A percentile compares a stretch with the other conserved stretches of the same genome.
Evolutionary conservation across 1,140 invertebrate genomes (phyloP).

Genomic region (Drosophila simulans): DNA sequence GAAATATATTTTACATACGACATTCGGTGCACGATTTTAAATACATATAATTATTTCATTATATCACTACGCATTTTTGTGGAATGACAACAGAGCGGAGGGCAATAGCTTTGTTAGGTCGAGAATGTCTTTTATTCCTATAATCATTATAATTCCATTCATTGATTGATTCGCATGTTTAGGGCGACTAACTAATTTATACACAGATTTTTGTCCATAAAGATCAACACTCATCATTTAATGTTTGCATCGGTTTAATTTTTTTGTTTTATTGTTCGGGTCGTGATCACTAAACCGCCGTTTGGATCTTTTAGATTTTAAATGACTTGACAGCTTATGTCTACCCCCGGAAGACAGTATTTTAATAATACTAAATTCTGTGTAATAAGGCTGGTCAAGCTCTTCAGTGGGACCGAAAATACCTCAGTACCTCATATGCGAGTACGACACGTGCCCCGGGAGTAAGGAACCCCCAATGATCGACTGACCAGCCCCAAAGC

Average conservation of each 20-base stretch:
- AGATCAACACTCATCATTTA: slow-evolving; percentile 28
- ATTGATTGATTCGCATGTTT: slow-evolving; percentile 52
- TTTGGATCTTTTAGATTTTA: slow-evolving; percentile 3
- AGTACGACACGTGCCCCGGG: slow-evolving; percentile 24
- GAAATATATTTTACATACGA: slow-evolving; percentile 14
- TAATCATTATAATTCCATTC: slow-evolving; percentile 64
- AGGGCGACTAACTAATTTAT: background rate
- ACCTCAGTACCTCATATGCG: background rate
- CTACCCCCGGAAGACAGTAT: slow-evolving; percentile 17
- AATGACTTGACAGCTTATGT: background rate
- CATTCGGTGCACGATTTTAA: too few species aligned
- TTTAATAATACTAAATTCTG: slow-evolving; percentile 44
- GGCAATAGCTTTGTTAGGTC: slow-evolving; percentile 56
- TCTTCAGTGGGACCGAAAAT: slow-evolving; percentile 15
- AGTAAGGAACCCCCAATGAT: slow-evolving; percentile 31
- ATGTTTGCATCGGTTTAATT: slow-evolving; percentile 40
- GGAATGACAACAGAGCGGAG: slow-evolving; percentile 31
- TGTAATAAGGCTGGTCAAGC: too few species aligned
- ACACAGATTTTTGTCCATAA: background rate
- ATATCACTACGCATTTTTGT: slow-evolving; percentile 13
- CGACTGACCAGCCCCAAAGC: background rate
- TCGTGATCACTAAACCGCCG: background rate
- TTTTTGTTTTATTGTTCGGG: slow-evolving; percentile 44
- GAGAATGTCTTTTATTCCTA: slow-evolving; percentile 45
- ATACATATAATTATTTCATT: too few species aligned